These are phyloP conservation scores for Chrysomela aeneicollis DNA, from an alignment of 2,888 invertebrate species.

Conservation along the genomic window DNA sequence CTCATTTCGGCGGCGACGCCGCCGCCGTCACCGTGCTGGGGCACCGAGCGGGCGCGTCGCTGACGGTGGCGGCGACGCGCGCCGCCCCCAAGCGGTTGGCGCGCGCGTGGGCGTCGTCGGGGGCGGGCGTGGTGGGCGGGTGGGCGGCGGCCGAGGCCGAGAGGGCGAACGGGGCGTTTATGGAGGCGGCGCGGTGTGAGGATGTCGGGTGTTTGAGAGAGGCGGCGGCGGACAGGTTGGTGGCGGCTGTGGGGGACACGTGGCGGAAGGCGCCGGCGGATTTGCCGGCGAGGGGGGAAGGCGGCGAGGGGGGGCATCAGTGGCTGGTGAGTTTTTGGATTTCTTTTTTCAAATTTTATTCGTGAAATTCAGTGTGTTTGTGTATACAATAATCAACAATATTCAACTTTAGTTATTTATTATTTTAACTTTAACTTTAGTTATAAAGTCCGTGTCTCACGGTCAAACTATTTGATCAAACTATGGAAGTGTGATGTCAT, in stretches of 20 bases:
- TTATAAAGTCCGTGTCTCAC: no score
- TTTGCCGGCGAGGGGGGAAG: constrained; percentile 65
- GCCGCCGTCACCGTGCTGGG: constrained; percentile 82
- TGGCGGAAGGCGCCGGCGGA: constrained; percentile 72
- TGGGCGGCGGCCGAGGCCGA: constrained; percentile 69
- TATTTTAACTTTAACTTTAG: no score
- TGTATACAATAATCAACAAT: no score
- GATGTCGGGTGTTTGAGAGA: constrained; percentile 68
- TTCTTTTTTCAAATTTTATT: no score
- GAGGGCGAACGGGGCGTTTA: constrained; percentile 68
- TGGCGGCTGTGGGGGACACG: constrained; percentile 74
- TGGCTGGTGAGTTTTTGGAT: constrained; percentile 66
- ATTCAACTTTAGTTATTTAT: no score
- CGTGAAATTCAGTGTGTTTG: no score
- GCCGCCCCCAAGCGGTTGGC: constrained; percentile 80
- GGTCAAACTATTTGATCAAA: no score
- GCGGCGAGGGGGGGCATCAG: constrained; percentile 69
- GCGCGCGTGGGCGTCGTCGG: constrained; percentile 81
- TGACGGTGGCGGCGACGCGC: no score
- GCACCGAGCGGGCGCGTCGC: constrained; percentile 82
- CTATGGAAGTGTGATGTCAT: no score
- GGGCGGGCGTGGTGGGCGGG: constrained; percentile 82
- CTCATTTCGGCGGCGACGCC: constrained; percentile 84
- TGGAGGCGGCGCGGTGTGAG: constrained; percentile 61
- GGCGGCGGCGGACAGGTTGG: constrained; percentile 66